Evolutionary conservation across 2,888 invertebrate genomes (phyloP), one percentile per base, ranked within the genome.

Genomic region (Rhodophaea formosa): DNA sequence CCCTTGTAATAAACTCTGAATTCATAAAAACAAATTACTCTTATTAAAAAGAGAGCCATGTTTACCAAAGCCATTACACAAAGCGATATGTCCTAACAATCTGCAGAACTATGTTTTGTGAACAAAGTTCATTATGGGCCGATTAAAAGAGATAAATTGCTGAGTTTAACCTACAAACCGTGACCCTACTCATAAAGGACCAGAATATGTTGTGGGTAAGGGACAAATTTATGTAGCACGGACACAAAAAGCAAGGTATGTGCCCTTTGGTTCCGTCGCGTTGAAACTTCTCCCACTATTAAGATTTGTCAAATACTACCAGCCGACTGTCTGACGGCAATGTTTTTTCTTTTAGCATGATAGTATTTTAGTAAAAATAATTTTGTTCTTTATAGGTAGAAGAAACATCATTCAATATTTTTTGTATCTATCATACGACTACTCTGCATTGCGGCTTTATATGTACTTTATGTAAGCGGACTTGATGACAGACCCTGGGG

Each of bases 111-210:
- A 67, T 71, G 70, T 68, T 68, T 65, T 68, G 62, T 66, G 56
- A 65, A 71, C 70, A 76, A 84, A 84, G 77, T 84, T 85, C 79
- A 88, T 86, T 84, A 84, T 72, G 69, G 69, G 69, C 63, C 82
- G 79, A 86, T 86, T 86, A 85, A 83, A 84, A 82, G 77, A 80
- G 84, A 87, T 84, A 84, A 84, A 86, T 87, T 80, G 80, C 76
- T 59, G 67, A 84, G 75, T 82, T 84, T 79, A 80, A 76, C 79
- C 77, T 75, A 75, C 74, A 69, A 72, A 72, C 71, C 68, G 73
- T 78, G 74, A 86, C 86, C 88, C 84, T 82, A 81, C 85, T 89
- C 88, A 88, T 88, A 88, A 87, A 83, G 80, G 77, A 68, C 72
- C 71, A 64, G 77, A 84, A 83, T 84, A 84, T 81, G 82, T 80